phyloP scores from a whole-genome alignment of 2,113 vertebrate species.

The Falcunculus frontatus region DNA sequence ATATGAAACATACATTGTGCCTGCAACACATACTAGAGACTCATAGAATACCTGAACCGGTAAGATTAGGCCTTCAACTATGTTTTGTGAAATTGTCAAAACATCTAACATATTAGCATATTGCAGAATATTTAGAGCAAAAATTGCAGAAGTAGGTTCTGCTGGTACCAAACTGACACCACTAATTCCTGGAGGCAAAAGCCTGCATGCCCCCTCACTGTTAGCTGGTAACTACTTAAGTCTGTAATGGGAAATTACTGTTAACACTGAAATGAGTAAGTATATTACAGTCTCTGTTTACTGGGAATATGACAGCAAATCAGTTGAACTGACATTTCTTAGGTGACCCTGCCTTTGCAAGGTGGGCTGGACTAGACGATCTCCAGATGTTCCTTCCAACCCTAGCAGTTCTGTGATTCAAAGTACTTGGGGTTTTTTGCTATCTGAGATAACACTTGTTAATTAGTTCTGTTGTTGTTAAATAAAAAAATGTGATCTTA shows the following conservation, averaged over 20 bases:
- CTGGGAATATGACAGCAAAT: not conserved
- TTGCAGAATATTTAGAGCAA: not conserved
- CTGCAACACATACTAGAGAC: not conserved
- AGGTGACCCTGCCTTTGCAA: not conserved
- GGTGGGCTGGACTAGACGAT: not conserved
- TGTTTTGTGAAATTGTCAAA: not conserved
- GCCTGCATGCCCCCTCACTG: not conserved
- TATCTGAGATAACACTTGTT: not conserved
- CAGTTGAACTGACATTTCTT: not conserved
- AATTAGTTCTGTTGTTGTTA: constrained; percentile 20
- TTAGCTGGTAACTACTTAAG: not conserved
- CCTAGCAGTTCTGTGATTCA: not conserved
- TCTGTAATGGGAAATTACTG: not conserved
- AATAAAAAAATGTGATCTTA: constrained; percentile 22
- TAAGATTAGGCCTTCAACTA: not conserved
- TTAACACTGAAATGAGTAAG: not conserved
- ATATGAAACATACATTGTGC: not conserved
- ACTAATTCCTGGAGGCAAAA: not conserved
- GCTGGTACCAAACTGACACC: not conserved
- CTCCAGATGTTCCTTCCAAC: not conserved
- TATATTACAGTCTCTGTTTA: constrained; percentile 2
- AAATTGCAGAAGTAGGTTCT: not conserved
- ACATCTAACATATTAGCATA: not conserved
- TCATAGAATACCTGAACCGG: accelerated
- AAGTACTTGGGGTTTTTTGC: not conserved